phyloP scores from a whole-genome alignment of 2,888 invertebrate genomes.

The Habrosyne pyritoides region DNA sequence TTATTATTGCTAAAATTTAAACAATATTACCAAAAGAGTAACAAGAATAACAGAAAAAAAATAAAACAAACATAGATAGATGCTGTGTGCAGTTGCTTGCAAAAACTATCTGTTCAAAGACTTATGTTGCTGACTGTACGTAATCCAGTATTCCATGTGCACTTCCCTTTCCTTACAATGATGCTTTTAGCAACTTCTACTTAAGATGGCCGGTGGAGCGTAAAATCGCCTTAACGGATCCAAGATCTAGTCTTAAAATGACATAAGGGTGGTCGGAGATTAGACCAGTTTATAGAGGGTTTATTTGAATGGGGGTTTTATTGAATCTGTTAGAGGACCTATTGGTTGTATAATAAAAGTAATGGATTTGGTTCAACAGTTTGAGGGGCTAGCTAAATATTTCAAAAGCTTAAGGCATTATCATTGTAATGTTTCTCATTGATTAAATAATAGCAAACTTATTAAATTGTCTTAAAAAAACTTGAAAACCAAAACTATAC shows the following conservation, averaged over 20 bases:
- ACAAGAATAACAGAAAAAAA: no score
- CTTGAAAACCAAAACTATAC: no score
- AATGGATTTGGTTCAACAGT: background rate
- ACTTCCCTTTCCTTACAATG: constrained; percentile 21
- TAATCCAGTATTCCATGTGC: constrained; percentile 6
- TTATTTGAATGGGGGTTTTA: constrained; percentile 3
- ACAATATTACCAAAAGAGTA: no score
- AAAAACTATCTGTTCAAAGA: no score
- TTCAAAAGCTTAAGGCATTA: no score
- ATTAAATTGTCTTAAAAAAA: no score
- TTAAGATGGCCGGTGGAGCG: constrained; percentile 21
- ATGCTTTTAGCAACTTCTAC: constrained; percentile 20
- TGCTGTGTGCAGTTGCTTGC: no score
- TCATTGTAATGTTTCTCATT: no score
- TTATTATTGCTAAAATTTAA: no score
- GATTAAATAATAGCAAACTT: no score
- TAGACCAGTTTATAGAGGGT: constrained; percentile 7
- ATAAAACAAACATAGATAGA: no score
- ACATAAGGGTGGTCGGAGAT: constrained; percentile 17
- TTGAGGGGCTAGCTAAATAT: background rate
- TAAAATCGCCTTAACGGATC: constrained; percentile 38
- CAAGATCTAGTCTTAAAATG: constrained; percentile 25
- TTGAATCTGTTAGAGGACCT: constrained; percentile 3
- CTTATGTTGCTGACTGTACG: no score
- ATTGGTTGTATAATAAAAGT: background rate